A percentile compares a stretch with the other conserved stretches of the same genome.
Conservation (phyloP, 1,140 invertebrate species). For the Lasioglossum baleicum region DNA sequence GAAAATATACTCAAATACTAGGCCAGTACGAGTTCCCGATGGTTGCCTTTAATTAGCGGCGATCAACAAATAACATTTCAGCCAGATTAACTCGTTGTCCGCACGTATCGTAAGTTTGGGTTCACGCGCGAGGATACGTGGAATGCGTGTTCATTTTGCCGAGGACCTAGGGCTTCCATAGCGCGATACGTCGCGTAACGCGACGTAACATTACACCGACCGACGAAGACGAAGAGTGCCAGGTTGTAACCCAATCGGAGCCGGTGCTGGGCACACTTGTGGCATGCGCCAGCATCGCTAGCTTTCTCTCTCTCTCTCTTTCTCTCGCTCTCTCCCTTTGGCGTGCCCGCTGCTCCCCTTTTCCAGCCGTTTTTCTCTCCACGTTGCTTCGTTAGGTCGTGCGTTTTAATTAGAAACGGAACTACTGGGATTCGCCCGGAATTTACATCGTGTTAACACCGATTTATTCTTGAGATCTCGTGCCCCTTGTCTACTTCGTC, state of each 20-base stretch:
- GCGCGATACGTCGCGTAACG: constrained; percentile 53
- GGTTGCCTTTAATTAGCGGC: constrained; percentile 53
- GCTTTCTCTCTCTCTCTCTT: constrained; percentile 3
- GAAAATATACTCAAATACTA: too few species aligned
- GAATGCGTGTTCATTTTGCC: constrained; percentile 65
- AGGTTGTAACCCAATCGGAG: constrained; percentile 73
- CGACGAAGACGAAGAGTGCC: constrained; percentile 49
- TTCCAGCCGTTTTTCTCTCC: constrained; percentile 2
- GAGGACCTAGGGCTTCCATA: constrained; percentile 59
- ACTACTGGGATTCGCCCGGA: constrained; percentile 13
- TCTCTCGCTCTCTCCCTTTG: constrained; percentile 1
- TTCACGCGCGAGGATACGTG: constrained; percentile 63
- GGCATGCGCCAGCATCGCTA: constrained; percentile 71
- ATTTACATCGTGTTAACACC: constrained; percentile 17
- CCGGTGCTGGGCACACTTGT: constrained; percentile 72
- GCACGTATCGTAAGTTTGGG: constrained; percentile 56
- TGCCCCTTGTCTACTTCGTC: not conserved
- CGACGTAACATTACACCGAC: constrained; percentile 66
- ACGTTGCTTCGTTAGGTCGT: constrained; percentile 12
- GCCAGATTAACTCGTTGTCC: constrained; percentile 60
- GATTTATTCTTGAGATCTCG: not conserved
- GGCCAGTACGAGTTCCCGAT: too few species aligned
- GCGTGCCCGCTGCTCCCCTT: not conserved
- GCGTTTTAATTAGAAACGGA: constrained; percentile 42
- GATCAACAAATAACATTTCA: constrained; percentile 29